Evolutionary conservation across 2,797 vertebrate species (phyloP).

Genomic region (Lepus oiostolus): DNA sequence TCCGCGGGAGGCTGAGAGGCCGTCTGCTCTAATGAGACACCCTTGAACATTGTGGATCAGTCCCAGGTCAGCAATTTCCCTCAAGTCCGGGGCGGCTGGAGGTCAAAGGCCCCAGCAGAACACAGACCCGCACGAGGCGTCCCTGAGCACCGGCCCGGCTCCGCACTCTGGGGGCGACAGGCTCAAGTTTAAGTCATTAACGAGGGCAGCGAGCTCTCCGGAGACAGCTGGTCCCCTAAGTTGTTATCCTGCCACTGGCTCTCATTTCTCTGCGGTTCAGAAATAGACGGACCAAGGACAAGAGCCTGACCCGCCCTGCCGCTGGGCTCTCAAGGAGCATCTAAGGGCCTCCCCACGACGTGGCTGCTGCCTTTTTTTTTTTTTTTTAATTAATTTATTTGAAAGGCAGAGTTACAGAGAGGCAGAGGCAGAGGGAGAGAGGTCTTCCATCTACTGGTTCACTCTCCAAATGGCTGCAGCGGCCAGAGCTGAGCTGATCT

Average conservation of each 20-base stretch:
- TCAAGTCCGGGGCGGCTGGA: constrained; percentile 80
- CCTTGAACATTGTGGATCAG: constrained; percentile 82
- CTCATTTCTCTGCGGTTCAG: constrained; percentile 64
- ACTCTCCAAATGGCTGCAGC: too few relatives aligned
- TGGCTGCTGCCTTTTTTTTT: too few relatives aligned
- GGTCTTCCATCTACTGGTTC: too few relatives aligned
- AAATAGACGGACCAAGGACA: constrained; percentile 76
- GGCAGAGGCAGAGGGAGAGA: too few relatives aligned
- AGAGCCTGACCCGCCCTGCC: constrained; percentile 58
- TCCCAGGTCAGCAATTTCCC: constrained; percentile 86
- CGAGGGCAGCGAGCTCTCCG: constrained; percentile 70
- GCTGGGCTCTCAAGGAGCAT: constrained; percentile 53
- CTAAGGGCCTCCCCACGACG: neutral
- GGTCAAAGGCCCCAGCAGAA: constrained; percentile 85
- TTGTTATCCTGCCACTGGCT: constrained; percentile 55
- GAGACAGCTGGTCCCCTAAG: constrained; percentile 84
- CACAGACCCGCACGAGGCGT: constrained; percentile 57
- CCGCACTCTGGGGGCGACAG: constrained; percentile 74
- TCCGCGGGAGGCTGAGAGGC: constrained; percentile 84
- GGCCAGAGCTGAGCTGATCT: too few relatives aligned
- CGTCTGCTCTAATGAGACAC: constrained; percentile 83
- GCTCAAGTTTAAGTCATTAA: constrained; percentile 84
- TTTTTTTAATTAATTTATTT: too few relatives aligned
- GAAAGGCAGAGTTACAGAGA: too few relatives aligned
- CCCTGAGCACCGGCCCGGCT: constrained; percentile 35